Evolutionary conservation across 2,888 invertebrate species (phyloP), one percentile per base, ranked within the genome.

Genomic region (Coecobrya sp.): DNA sequence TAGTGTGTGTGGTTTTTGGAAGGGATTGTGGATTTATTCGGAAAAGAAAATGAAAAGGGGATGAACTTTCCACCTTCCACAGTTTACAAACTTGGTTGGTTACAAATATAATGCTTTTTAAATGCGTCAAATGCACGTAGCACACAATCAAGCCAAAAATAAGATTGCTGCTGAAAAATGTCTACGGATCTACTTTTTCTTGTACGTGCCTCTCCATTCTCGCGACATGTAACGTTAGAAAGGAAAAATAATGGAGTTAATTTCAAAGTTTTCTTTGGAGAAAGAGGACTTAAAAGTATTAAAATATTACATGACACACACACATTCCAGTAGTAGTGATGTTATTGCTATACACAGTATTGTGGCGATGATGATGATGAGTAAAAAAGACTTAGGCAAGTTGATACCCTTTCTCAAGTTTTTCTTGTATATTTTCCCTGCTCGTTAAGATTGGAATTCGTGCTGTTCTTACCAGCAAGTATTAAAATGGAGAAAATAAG

Each of bases 211-310:
- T 45, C 5, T 7, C 13, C 27, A 52, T n/a, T 81, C 30, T 45
- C 22, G 5, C 30, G 1, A 16, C 70, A 84, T 27, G 84, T 85
- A 73, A 85, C 42, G 70, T 89, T 73, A 84, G 84, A 89, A 30
- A 87, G 91, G 93, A 94, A 94, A 94, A 94, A 94, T 94, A 93
- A 94, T 94, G 93, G 93, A 93, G 94, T 93, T 94, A 94, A 94
- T 94, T 94, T 94, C 93, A 94, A 94, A 94, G 93, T 93, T 94
- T 94, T 93, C 30, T 68, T 19, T 19, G 81, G 30, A 73, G 94
- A 81, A 27, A 73, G 84, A 85, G 92, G 89, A 94, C 92, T 94
- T 94, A 94, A 94, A 94, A 94, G 94, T 94, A 92, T 94, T 94
- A 92, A 92, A 84, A 89, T 89, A 89, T 89, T 89, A 84, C 84